Evolutionary conservation across 2,113 vertebrate genomes (phyloP), one percentile per base, ranked within the genome.

Genomic region (Solea solea): DNA sequence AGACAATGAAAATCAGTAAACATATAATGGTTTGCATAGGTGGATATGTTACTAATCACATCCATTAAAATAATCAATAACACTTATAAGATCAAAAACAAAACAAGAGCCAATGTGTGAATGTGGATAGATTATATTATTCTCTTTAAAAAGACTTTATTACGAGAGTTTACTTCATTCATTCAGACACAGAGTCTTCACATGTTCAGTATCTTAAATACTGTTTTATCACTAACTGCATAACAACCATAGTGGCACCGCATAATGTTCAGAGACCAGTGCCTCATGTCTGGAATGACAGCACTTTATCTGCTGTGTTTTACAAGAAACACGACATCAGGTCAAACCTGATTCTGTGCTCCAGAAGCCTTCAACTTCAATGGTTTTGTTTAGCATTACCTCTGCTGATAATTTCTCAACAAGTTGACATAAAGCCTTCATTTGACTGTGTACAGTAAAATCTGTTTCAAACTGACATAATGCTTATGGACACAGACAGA

Each of bases 61-160:
- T 34, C 34, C 34, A 34, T 3, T 34, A 34, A 34, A 34, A 34
- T 34, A 4, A 34, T 34, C 34, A 34, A 34, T 34, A 34, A 4
- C 49, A 50, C 14, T 15, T 8, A n/a, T n/a, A 50, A n/a, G 4
- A n/a, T 50, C 7, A 4, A 50, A 61, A 46, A 28, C 21, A 14
- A 61, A 16, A 46, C 11, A 61, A 16, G 8, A 64, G 1, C 66
- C 14, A 0, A 45, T 41, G 14, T 1, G 2, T 11, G 14, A 52
- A 50, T 66, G 13, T 69, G 58, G 71, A 42, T 64, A 68, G 58
- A 74, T 87, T 82, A 83, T 81, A 88, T 88, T 85, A 81, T 76
- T 73, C 65, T 71, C 51, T 83, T 81, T 65, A 5, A 14, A 62
- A 58, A 72, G 4, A 57, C 48, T 72, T 80, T 51, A 78, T 75